phyloP scores from a whole-genome alignment of 2,797 vertebrate genomes.

The Diglossa cyanea region DNA sequence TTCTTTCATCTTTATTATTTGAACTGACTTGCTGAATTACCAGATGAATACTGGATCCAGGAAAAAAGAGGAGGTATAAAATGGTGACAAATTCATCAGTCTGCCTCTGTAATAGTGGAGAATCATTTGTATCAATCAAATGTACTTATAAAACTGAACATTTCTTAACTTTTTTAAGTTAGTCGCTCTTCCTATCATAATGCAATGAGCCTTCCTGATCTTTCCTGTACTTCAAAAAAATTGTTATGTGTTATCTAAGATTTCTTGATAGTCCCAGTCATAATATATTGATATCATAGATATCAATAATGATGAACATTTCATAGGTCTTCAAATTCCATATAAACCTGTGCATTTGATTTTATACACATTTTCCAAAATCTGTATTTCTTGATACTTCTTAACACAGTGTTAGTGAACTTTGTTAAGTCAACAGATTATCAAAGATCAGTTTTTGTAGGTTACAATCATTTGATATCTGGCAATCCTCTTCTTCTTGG shows the following conservation, averaged over 20 bases:
- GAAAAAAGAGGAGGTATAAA: background rate
- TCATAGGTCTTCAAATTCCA: background rate
- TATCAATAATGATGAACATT: background rate
- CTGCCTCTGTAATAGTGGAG: background rate
- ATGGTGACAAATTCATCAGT: background rate
- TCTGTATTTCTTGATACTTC: background rate
- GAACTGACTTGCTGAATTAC: background rate
- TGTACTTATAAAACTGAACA: background rate
- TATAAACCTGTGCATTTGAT: background rate
- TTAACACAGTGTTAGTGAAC: background rate
- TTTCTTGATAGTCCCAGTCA: background rate
- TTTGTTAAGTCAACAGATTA: background rate
- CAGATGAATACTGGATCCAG: background rate
- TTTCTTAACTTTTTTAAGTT: background rate
- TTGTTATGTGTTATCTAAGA: background rate
- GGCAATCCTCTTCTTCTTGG: background rate
- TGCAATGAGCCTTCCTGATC: background rate
- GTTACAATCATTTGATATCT: background rate
- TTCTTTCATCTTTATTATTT: background rate
- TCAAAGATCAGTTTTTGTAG: background rate
- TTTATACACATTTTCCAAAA: background rate
- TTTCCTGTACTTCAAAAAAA: background rate
- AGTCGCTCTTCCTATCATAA: background rate
- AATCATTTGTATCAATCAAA: background rate
- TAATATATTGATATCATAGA: background rate